These are phyloP conservation scores for Nothoprocta pentlandii DNA, from an alignment of 2,113 vertebrate genomes.

Conservation along the genomic window DNA sequence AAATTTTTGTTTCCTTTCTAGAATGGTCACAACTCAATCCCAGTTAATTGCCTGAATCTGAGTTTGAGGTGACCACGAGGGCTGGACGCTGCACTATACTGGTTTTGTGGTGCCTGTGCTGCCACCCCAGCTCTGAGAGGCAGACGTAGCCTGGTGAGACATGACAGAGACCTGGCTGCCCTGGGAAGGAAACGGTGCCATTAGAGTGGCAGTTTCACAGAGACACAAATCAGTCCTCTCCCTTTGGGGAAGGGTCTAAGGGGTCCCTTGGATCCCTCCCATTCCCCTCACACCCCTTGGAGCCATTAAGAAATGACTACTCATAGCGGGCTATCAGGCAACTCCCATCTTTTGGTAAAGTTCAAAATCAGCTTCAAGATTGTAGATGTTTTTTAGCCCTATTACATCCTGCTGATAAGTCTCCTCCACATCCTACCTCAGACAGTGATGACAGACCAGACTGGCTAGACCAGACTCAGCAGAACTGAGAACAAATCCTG, in stretches of 20 bases:
- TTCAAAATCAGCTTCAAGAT: neutral
- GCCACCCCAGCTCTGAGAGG: neutral
- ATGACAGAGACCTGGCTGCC: neutral
- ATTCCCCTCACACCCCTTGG: neutral
- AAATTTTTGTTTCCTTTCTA: neutral
- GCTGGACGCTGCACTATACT: rapidly evolving
- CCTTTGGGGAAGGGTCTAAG: neutral
- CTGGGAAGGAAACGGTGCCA: neutral
- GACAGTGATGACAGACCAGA: neutral
- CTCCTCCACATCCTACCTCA: neutral
- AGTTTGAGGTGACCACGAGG: neutral
- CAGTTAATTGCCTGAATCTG: neutral
- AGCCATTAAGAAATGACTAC: neutral
- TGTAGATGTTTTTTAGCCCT: neutral
- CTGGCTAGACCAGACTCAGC: neutral
- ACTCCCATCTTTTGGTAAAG: neutral
- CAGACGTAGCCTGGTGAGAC: neutral
- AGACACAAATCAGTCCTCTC: neutral
- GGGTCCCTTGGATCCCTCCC: too few relatives aligned
- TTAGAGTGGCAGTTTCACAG: neutral
- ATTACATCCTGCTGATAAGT: neutral
- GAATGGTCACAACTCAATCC: neutral
- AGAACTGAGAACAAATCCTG: neutral
- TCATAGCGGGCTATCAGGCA: neutral
- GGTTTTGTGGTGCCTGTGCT: neutral